These are phyloP conservation scores for Teinopalpus imperialis DNA, from an alignment of 2,888 invertebrate genomes.

Conservation along the genomic window DNA sequence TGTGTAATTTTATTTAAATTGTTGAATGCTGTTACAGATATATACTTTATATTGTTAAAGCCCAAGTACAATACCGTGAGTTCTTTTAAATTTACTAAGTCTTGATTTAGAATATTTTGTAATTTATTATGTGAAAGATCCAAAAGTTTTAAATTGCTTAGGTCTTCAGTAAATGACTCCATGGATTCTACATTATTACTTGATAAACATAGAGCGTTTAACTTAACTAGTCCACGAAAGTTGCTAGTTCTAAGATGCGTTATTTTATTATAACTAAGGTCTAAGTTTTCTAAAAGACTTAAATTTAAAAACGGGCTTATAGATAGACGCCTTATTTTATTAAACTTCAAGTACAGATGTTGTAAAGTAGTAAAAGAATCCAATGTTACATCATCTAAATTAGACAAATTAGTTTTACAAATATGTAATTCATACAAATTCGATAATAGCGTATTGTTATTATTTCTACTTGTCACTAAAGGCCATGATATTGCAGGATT, in stretches of 20 bases:
- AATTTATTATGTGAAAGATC: constrained; percentile 93
- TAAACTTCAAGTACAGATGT: constrained; percentile 88
- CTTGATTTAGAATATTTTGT: constrained; percentile 88
- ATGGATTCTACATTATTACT: constrained; percentile 91
- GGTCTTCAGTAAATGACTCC: constrained; percentile 90
- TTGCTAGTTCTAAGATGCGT: constrained; percentile 92
- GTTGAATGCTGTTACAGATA: constrained; percentile 90
- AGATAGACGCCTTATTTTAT: constrained; percentile 89
- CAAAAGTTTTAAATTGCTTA: constrained; percentile 88
- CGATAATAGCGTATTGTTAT: constrained; percentile 61
- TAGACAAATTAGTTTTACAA: constrained; percentile 65
- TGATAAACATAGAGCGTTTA: constrained; percentile 91
- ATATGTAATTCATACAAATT: constrained; percentile 72
- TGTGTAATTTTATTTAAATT: constrained; percentile 89
- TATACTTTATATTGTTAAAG: constrained; percentile 91
- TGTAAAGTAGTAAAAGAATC: constrained; percentile 88
- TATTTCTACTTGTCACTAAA: constrained; percentile 47
- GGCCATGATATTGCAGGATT: constrained; percentile 66
- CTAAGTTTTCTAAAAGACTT: constrained; percentile 88
- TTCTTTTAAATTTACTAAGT: constrained; percentile 89
- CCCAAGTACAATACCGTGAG: constrained; percentile 90
- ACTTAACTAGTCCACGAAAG: constrained; percentile 87
- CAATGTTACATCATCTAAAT: constrained; percentile 86
- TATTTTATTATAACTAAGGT: constrained; percentile 91
- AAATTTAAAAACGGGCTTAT: constrained; percentile 92